Evolutionary conservation across 2,797 vertebrate genomes (phyloP).

Genomic region (Podarcis siculus): DNA sequence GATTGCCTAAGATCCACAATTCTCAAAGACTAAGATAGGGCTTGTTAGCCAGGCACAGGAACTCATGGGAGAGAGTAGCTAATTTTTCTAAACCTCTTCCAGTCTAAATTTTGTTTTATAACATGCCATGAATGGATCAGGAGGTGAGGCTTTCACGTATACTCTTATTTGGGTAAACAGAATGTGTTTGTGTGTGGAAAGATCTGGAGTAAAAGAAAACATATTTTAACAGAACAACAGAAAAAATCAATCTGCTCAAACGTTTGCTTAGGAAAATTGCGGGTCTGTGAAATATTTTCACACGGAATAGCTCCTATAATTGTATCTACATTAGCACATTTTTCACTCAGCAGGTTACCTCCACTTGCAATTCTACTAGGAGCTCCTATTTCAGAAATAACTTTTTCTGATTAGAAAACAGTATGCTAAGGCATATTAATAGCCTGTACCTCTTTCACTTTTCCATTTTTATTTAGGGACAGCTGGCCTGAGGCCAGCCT

Average conservation of each 20-base stretch:
- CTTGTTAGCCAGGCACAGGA: not conserved
- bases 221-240: not conserved
- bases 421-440: conserved; percentile 6
- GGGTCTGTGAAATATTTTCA: conserved; percentile 26
- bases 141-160: not conserved
- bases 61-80: not conserved
- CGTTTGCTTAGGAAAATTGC: conserved; percentile 41
- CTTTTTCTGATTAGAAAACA: conserved; percentile 49
- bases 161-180: conserved; percentile 6
- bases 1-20: not conserved
- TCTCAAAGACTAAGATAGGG: not conserved
- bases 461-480: conserved; percentile 24
- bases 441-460: conserved; percentile 14
- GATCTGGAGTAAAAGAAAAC: conserved; percentile 1
- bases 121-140: not conserved
- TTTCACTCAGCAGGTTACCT: conserved; percentile 45
- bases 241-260: conserved; percentile 34
- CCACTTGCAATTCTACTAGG: conserved; percentile 31
- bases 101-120: not conserved
- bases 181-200: conserved; percentile 1
- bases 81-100: not conserved
- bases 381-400: conserved; percentile 31
- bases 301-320: conserved; percentile 25
- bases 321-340: conserved; percentile 41
- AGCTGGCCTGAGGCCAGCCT: not conserved